phyloP scores from a whole-genome alignment of 2,797 vertebrate genomes.

The Corythornis leucogaster region DNA sequence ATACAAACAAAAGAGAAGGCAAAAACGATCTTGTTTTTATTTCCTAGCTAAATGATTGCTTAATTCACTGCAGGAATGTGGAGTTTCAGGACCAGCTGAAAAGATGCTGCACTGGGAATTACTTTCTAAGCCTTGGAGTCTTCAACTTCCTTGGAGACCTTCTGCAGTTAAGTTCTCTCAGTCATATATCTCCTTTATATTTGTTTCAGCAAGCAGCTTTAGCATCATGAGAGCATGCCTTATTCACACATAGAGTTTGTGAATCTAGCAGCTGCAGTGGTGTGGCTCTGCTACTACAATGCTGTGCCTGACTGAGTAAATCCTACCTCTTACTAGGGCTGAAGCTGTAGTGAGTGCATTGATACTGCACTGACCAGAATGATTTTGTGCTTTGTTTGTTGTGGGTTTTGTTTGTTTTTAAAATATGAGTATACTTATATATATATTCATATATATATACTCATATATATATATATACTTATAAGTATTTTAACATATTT shows the following conservation, averaged over 20 bases:
- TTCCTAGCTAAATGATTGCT: background rate
- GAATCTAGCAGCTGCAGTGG: background rate
- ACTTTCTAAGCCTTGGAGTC: background rate
- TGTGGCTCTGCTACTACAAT: fast-evolving
- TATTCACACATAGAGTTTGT: background rate
- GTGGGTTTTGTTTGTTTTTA: background rate
- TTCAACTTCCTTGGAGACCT: background rate
- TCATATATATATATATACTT: too few relatives aligned
- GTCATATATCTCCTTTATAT: background rate
- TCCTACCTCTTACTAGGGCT: background rate
- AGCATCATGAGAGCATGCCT: background rate
- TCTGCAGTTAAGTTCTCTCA: background rate
- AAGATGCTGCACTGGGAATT: background rate
- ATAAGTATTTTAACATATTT: too few relatives aligned
- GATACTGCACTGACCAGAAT: background rate
- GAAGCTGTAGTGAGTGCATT: background rate
- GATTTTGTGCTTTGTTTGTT: background rate
- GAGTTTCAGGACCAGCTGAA: background rate
- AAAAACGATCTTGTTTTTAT: background rate
- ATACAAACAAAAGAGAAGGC: background rate
- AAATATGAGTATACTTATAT: background rate
- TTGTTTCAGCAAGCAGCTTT: background rate
- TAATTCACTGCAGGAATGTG: background rate
- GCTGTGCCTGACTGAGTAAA: background rate
- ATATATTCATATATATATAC: too few relatives aligned